Evolutionary conservation across 2,113 vertebrate genomes (phyloP).

Genomic region (Mustela lutreola): DNA sequence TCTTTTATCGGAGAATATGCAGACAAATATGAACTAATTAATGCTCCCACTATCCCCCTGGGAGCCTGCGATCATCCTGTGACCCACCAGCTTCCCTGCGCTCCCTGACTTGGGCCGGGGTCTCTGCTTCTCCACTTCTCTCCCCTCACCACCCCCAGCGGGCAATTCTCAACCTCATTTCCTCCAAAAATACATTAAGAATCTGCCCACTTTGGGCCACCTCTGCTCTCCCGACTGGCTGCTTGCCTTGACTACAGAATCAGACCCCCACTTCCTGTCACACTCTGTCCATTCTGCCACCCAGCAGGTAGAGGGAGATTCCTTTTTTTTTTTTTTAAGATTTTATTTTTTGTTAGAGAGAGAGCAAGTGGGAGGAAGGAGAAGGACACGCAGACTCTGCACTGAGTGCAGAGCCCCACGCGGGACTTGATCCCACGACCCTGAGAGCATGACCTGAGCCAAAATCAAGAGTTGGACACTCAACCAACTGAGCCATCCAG

Average conservation of each 20-base stretch:
- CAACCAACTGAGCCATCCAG: background rate
- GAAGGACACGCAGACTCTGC: too few species aligned
- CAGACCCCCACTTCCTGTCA: background rate
- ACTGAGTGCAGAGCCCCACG: background rate
- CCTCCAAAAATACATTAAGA: conserved; percentile 34
- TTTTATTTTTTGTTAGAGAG: background rate
- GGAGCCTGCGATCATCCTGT: conserved; percentile 50
- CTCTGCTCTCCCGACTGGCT: background rate
- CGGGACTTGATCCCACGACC: background rate
- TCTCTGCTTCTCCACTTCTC: background rate
- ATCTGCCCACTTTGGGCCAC: background rate
- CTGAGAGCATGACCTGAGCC: background rate
- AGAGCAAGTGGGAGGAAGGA: background rate
- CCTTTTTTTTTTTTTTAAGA: background rate
- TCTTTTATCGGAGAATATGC: conserved; percentile 76
- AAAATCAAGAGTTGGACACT: background rate
- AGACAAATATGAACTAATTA: conserved; percentile 80
- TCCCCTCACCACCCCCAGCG: background rate
- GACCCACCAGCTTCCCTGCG: conserved; percentile 44
- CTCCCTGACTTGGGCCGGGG: background rate
- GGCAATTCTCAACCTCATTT: background rate
- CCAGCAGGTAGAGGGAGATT: background rate
- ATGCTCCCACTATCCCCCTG: conserved; percentile 41
- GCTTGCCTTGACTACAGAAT: background rate
- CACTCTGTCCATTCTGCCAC: background rate